A percentile compares a stretch with the other conserved stretches of the same genome.
These are phyloP conservation scores for Anoplius nigerrimus DNA, from an alignment of 2,888 invertebrate genomes.

Conservation along the genomic window DNA sequence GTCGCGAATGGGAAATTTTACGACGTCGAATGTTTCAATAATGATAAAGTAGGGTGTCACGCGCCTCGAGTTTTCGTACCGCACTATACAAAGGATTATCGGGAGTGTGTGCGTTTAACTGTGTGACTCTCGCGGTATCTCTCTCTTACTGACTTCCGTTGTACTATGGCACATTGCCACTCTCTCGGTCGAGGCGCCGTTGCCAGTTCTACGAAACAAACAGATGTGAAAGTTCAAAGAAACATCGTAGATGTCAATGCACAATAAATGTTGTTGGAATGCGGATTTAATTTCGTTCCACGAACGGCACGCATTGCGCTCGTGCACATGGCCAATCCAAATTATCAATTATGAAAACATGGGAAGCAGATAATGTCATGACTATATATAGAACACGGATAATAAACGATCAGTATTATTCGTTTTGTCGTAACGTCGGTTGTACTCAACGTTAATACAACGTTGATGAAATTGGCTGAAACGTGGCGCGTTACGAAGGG, in stretches of 20 bases:
- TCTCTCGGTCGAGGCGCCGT: conserved; percentile 38
- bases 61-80: conserved; percentile 13
- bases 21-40: background rate
- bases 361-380: too few species aligned
- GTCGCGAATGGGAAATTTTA: too few species aligned
- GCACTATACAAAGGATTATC: conserved; percentile 55
- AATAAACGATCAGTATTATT: background rate
- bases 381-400: too few species aligned
- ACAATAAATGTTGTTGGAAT: too few species aligned
- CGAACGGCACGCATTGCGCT: too few species aligned
- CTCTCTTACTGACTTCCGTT: conserved; percentile 42
- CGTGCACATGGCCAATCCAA: background rate
- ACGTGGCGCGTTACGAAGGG: too few species aligned
- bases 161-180: conserved; percentile 34
- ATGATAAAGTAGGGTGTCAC: background rate
- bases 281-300: too few species aligned
- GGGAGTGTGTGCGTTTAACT: conserved; percentile 29
- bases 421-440: too few species aligned
- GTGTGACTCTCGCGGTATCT: conserved; percentile 31
- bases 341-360: too few species aligned
- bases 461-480: too few species aligned
- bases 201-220: conserved; percentile 50
- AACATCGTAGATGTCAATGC: conserved; percentile 13
- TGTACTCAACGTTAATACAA: too few species aligned
- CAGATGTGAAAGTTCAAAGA: conserved; percentile 66